Base-by-base conservation (phyloP, 2,888 invertebrate genomes). In the Chrysodeixis includens region DNA sequence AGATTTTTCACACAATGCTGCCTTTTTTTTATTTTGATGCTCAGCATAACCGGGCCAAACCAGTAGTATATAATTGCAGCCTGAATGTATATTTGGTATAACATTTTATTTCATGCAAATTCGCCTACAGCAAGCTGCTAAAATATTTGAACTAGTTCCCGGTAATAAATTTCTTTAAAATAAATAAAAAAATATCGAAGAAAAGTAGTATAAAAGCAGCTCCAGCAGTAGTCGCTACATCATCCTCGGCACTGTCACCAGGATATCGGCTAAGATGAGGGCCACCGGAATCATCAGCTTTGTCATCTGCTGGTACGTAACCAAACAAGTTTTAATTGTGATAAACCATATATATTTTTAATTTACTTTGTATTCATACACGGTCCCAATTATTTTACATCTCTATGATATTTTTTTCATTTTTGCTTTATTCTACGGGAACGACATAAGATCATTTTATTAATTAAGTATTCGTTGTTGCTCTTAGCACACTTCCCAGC, bases 401-500 rank as follows among this genome's bases (percentile, higher is more conserved):
- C n/a, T n/a, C n/a, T n/a, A n/a, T n/a, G n/a, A n/a, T n/a, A n/a
- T n/a, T n/a, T n/a, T n/a, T n/a, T n/a, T n/a, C n/a, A n/a, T n/a
- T n/a, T n/a, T n/a, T n/a, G n/a, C n/a, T n/a, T n/a, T n/a, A n/a
- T n/a, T n/a, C n/a, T n/a, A n/a, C n/a, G n/a, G n/a, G n/a, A n/a
- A n/a, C n/a, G n/a, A n/a, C n/a, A n/a, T n/a, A n/a, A n/a, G n/a
- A n/a, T n/a, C n/a, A n/a, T n/a, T n/a, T n/a, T n/a, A n/a, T n/a
- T 26, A 26, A 4, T 26, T 12, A 35, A 12, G 22, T n/a, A 12
- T 26, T 3, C 22, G 2, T 18, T 16, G 8, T 46, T 46, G 46
- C n/a, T 18, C 18, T 46, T 44, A 68, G 67, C 16, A 20, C 35
- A 12, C 30, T 66, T 30, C 59, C 59, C 20, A 59, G 32, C 44